Evolutionary conservation across 30 jellyfish, hydroid and myxozoan species (phyloP), one percentile per base, ranked within the genome.

Genomic region (Aurelia sp.): DNA sequence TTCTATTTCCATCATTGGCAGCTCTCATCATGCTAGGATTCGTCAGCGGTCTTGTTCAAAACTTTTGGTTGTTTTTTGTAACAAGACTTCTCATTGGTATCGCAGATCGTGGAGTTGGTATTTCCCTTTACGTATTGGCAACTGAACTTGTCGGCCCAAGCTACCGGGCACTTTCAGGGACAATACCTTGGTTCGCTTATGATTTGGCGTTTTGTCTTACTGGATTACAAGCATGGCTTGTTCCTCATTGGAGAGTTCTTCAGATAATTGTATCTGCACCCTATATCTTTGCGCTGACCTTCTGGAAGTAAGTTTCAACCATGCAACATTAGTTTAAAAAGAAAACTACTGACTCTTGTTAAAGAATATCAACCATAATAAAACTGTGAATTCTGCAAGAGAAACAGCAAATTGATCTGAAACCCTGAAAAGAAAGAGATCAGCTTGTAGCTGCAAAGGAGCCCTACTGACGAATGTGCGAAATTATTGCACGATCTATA

Each of bases 141-240:
- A 61, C 99, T 3, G 99, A 94, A 68, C 92, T 89, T 12, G 97
- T 94, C 33, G 99, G 99, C 13, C 97, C 97, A 13, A 68, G 51
- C 44, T 89, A 63, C 74, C 69, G 99, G 50, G 96, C 98, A 8
- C 52, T 88, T 72, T 82, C 99, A 1, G 99, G 97, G 22, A 94
- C 95, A 21, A 55, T 88, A 0, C 67, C 89, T 18, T 94, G 99
- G 99, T 84, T 89, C 66, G 93, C 96, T 11, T 94, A 84, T 66
- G 82, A 96, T 3, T 41, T 90, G 50, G 97, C 97, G 11, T 70
- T 94, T 51, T 84, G 96, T 65, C 55, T 88, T 17, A 73, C 85
- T 76, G 97, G 97, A 7, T 70, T 94, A 66, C 74, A 94, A 51
- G 97, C 99, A 35, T 93, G 96, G 94, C 89, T 94, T 15, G 95